Base-by-base conservation (phyloP, 1,140 invertebrate species). In the Orussus abietinus region DNA sequence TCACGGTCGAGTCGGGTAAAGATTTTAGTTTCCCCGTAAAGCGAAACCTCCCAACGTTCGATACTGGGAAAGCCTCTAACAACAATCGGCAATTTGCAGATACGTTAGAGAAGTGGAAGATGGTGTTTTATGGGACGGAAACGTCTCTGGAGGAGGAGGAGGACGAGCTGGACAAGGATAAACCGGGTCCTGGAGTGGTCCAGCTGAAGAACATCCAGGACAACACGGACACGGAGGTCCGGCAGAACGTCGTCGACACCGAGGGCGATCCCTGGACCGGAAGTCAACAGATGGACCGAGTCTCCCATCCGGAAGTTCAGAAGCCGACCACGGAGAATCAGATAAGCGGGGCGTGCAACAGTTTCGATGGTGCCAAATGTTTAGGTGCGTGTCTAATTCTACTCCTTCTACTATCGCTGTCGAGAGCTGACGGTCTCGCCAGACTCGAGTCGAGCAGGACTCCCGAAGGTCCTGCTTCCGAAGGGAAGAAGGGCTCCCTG, bases 81-180 rank as follows among this genome's bases (percentile, higher is more conserved):
- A n/a, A n/a, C n/a, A n/a, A n/a, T n/a, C n/a, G n/a, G n/a, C n/a
- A n/a, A n/a, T n/a, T 59, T 74, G 21, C 61, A 80, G 79, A 72
- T 44, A 68, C 67, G 0, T 51, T 80, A 4, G 57, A 66, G 0
- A 70, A 75, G 5, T 81, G 79, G 79, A 70, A 77, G 39, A 47
- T 80, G 31, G 69, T 79, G 12, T 70, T 82, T 36, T 78, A 80
- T 51, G 79, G 79, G 0, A 81, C 79, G 9, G 71, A 76, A 11
- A 75, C 69, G 4, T 69, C 74, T 0, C 64, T 76, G 4, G 74
- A 71, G 5, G 47, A 64, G 4, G 68, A 76, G 35, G 22, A 42
- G 26, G 66, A 70, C 17, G 60, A 61, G 3, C 36, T 70, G 13
- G 65, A 64, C 36, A 62, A 54, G 41, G 63, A 66, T 34, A 67